Evolutionary conservation across 1,140 invertebrate genomes (phyloP).

Genomic region (Palaemon carinicauda): DNA sequence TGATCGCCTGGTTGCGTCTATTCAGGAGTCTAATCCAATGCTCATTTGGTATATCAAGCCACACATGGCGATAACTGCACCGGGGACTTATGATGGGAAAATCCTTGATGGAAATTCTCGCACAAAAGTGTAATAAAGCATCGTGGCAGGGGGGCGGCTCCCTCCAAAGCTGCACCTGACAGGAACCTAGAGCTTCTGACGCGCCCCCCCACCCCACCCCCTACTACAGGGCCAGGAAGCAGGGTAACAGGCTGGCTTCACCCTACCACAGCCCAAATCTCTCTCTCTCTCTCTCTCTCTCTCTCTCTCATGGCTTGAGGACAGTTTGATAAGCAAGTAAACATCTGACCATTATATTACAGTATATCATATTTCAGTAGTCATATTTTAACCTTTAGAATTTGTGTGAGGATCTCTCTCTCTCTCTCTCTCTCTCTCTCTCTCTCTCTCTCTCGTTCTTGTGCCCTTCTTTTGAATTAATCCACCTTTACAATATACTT

Average conservation of each 20-base stretch:
- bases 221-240: not conserved
- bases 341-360: no score
- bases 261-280: not conserved
- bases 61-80: not conserved
- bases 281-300: not conserved
- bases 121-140: constrained; percentile 10
- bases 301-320: no score
- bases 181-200: not conserved
- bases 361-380: no score
- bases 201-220: not conserved
- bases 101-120: not conserved
- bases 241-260: not conserved
- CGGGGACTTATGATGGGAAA: not conserved
- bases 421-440: not conserved
- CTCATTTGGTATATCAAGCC: constrained; percentile 1
- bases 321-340: no score
- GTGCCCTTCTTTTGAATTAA: not conserved
- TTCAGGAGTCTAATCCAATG: not conserved
- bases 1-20: not conserved
- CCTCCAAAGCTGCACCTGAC: not conserved
- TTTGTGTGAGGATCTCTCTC: no score
- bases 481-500: not conserved
- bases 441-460: not conserved
- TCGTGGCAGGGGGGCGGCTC: not conserved
- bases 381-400: no score